Conservation (phyloP, 1,140 invertebrate genomes). For the Thaumetopoea pityocampa region DNA sequence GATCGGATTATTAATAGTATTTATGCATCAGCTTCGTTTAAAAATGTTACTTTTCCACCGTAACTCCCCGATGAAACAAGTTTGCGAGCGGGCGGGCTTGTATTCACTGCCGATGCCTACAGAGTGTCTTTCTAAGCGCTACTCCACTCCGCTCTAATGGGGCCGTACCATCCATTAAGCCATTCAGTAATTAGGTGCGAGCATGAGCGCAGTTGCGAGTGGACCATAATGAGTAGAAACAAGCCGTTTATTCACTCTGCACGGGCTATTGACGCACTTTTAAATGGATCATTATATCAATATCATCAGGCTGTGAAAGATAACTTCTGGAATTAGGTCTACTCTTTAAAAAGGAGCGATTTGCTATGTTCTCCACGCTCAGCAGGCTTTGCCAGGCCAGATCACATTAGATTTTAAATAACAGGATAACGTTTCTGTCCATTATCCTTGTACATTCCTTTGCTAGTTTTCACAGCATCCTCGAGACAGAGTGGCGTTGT, state of each 20-base stretch:
- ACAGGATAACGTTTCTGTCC: too few relatives aligned
- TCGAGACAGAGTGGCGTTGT: too few relatives aligned
- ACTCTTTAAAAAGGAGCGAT: too few relatives aligned
- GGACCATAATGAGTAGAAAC: slow-evolving; percentile 36
- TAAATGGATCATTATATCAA: slow-evolving; percentile 13
- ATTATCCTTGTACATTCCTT: too few relatives aligned
- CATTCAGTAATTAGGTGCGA: slow-evolving; percentile 58
- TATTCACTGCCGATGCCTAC: slow-evolving; percentile 25
- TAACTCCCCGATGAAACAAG: slow-evolving; percentile 12
- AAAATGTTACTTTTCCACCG: slow-evolving; percentile 1
- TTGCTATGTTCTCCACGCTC: too few relatives aligned
- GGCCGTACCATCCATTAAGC: slow-evolving; percentile 48
- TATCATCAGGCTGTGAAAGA: too few relatives aligned
- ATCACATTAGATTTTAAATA: too few relatives aligned
- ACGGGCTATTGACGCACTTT: slow-evolving; percentile 9
- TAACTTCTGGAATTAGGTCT: too few relatives aligned
- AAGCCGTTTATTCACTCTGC: slow-evolving; percentile 23
- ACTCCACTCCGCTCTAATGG: slow-evolving; percentile 42
- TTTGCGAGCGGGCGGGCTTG: slow-evolving; percentile 9
- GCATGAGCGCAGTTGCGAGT: slow-evolving; percentile 27
- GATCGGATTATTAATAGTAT: too few relatives aligned
- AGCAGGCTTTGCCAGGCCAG: too few relatives aligned
- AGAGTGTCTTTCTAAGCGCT: slow-evolving; percentile 37
- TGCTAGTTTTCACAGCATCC: too few relatives aligned
- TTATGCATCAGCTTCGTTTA: slow-evolving; percentile 1